Evolutionary conservation across 2,113 vertebrate genomes (phyloP).

Genomic region (Uria lomvia): DNA sequence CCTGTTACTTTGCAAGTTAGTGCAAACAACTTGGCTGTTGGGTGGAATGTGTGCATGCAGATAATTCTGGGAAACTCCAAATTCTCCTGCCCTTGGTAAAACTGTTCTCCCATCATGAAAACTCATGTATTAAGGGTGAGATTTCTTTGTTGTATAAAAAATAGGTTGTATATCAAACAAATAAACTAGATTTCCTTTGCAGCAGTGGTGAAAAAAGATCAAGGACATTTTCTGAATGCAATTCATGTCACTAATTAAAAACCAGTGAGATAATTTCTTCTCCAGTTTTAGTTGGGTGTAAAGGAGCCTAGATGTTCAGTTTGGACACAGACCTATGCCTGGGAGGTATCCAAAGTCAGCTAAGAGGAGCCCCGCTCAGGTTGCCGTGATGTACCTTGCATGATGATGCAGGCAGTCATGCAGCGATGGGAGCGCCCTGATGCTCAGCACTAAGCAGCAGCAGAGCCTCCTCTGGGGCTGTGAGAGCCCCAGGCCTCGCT

Average conservation of each 20-base stretch:
- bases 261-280: neutral
- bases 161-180: neutral
- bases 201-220: neutral
- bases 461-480: neutral
- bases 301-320: neutral
- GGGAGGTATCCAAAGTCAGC: neutral
- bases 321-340: neutral
- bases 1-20: neutral
- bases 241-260: neutral
- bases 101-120: neutral
- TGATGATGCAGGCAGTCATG: neutral
- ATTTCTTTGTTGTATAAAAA: neutral
- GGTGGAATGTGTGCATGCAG: accelerated
- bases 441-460: neutral
- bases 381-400: neutral
- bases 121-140: neutral
- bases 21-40: neutral
- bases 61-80: neutral
- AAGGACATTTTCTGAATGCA: neutral
- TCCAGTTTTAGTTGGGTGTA: neutral
- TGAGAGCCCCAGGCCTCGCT: neutral
- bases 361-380: neutral
- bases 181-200: neutral
- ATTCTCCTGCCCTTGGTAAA: neutral
- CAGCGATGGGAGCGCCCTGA: neutral